These are phyloP conservation scores for Perccottus glenii DNA, from an alignment of 2,113 vertebrate genomes.

Conservation along the genomic window DNA sequence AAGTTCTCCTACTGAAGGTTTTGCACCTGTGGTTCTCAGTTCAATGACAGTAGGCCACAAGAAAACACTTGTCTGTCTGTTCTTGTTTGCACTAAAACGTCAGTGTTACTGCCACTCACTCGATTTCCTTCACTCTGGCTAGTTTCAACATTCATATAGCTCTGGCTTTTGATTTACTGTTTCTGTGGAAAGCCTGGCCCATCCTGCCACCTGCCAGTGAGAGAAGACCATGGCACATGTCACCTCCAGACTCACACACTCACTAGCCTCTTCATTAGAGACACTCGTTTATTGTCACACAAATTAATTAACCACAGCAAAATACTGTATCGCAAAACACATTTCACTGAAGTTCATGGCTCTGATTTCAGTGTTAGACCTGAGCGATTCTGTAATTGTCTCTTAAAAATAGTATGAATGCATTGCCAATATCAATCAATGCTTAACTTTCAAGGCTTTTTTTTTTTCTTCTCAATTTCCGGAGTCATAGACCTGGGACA, in stretches of 20 bases:
- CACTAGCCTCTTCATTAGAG: conserved; percentile 5
- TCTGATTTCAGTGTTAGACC: too few species aligned
- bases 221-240: conserved; percentile 21
- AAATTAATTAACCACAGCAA: neutral
- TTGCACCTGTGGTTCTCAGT: conserved; percentile 91
- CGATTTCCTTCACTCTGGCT: conserved; percentile 69
- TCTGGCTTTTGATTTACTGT: conserved; percentile 33
- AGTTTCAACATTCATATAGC: conserved; percentile 64
- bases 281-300: neutral
- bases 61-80: conserved; percentile 84
- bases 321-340: neutral
- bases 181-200: conserved; percentile 47
- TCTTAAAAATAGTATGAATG: too few species aligned
- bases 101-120: conserved; percentile 93
- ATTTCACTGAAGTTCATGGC: too few species aligned
- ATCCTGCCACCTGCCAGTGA: conserved; percentile 23
- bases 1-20: conserved; percentile 97
- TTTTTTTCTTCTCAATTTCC: too few species aligned
- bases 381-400: too few species aligned
- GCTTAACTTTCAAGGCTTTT: too few species aligned
- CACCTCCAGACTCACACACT: conserved; percentile 5
- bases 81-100: conserved; percentile 96
- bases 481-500: too few species aligned
- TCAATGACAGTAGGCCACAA: conserved; percentile 74
- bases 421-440: too few species aligned